A percentile compares a stretch with the other conserved stretches of the same genome.
Evolutionary conservation across 2,888 invertebrate genomes (phyloP).

Genomic region (Calameuta idolon): DNA sequence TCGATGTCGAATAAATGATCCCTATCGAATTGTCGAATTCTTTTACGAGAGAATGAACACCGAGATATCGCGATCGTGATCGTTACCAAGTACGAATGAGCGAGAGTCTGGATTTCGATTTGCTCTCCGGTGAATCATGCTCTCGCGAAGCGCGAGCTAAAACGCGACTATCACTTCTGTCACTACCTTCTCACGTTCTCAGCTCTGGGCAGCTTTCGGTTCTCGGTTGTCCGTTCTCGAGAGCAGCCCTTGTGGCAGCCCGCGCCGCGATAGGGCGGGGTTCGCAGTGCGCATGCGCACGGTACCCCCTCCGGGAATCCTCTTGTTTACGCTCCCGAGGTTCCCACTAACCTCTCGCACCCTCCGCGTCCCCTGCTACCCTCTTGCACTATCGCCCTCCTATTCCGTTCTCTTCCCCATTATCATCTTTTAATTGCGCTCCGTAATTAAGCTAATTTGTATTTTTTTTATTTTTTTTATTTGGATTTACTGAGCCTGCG

Average conservation of each 20-base stretch:
- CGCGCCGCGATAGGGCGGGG: conserved; percentile 60
- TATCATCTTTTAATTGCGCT: conserved; percentile 50
- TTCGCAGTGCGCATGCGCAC: conserved; percentile 59
- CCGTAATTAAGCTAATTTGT: conserved; percentile 35
- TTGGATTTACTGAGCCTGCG: conserved; percentile 23
- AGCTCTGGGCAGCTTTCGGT: not conserved
- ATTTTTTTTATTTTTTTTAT: conserved; percentile 22
- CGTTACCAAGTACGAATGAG: not conserved
- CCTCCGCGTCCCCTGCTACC: conserved; percentile 16
- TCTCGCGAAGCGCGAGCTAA: conserved; percentile 50
- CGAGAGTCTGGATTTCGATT: not conserved
- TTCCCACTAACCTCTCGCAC: conserved; percentile 26
- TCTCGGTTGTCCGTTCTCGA: conserved; percentile 16
- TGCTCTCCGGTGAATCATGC: conserved; percentile 33
- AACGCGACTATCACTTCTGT: conserved; percentile 47
- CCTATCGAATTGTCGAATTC: not conserved
- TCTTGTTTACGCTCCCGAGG: conserved; percentile 57
- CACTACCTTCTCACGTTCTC: conserved; percentile 31
- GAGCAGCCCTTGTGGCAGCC: conserved; percentile 30
- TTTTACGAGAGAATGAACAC: not conserved
- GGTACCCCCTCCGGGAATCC: conserved; percentile 33
- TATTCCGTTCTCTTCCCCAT: conserved; percentile 31
- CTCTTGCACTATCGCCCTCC: conserved; percentile 22
- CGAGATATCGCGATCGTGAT: not conserved
- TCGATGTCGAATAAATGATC: not conserved